Evolutionary conservation across 2,888 invertebrate species (phyloP).

Genomic region (Microplitis manilae): DNA sequence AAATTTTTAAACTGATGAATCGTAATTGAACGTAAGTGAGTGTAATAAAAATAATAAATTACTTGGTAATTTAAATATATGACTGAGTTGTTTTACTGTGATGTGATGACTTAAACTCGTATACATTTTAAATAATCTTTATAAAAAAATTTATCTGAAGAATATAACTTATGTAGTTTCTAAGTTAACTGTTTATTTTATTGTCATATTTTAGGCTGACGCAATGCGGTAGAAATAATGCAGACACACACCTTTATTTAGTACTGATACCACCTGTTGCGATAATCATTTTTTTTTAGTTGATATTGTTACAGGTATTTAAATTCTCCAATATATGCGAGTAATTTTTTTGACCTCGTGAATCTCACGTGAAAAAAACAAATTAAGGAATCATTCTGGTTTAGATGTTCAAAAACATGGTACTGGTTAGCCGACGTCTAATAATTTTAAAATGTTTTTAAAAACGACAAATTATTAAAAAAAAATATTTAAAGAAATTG

Average conservation of each 20-base stretch:
- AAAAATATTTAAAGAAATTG: no score
- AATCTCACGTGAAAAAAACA: no score
- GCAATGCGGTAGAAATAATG: conserved; percentile 47
- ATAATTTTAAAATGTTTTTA: no score
- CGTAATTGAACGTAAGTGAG: conserved; percentile 48
- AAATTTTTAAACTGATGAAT: conserved; percentile 33
- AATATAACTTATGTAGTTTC: neutral
- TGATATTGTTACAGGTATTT: neutral
- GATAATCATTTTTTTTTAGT: neutral
- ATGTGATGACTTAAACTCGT: no score
- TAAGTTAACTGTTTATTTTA: neutral
- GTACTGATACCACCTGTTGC: conserved; percentile 37
- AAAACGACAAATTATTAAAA: no score
- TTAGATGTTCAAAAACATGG: no score
- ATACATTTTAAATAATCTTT: no score
- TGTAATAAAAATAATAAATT: conserved; percentile 14
- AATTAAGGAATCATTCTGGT: no score
- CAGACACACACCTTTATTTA: conserved; percentile 18
- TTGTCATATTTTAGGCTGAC: conserved; percentile 37
- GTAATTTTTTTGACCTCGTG: no score
- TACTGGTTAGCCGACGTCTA: no score
- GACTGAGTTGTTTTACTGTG: no score
- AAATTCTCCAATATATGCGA: neutral
- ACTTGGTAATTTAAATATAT: neutral
- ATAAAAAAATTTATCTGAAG: no score